Base-by-base conservation (phyloP, 2,113 vertebrate genomes). In the Nyctibius bracteatus region DNA sequence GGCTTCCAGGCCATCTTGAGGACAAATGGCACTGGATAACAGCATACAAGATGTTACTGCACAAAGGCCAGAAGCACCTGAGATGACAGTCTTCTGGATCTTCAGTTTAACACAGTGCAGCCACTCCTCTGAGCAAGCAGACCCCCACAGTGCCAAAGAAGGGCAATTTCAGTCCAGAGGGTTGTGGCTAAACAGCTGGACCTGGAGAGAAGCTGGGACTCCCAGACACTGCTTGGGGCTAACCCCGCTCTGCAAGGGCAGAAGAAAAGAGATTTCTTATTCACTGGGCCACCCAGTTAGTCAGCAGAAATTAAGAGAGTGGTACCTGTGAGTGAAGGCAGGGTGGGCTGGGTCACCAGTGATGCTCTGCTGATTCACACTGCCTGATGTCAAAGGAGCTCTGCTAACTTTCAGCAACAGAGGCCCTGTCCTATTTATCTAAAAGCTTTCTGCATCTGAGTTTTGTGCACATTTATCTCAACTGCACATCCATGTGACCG, bases 31-130 rank as follows among this genome's bases (percentile, higher is more conserved):
- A 85, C 43, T 58, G 47, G 47, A 79, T n/a, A 93, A 71, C 20
- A 21, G 15, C 33, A 30, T 9, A 54, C 0, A 0, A 86, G 37
- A 63, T 72, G 47, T 37, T 75, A 46, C 0, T 63, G 30, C 61
- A 86, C 28, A 54, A 93, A 68, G 33, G 12, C 30, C 35, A 71
- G 43, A 79, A 43, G 43, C 58, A 39, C 12, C 30, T 44, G n/a
- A 43, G 41, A 43, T 54, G 16, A 54, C 8, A 65, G 18, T 55
- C 43, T 46, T 51, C 61, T 61, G 39, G 39, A 33, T 47, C 7
- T 90, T 51, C 31, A 39, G 35, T 75, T 82, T 72, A 79, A 80
- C 67, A 12, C 52, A 55, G 52, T 1, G 10, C 13, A 86, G 15
- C 41, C 47, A 43, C 15, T 71, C 15, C 17, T 30, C 30, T 59